These are phyloP conservation scores for Embiotoca jacksoni DNA, from an alignment of 2,113 vertebrate genomes.

Conservation along the genomic window DNA sequence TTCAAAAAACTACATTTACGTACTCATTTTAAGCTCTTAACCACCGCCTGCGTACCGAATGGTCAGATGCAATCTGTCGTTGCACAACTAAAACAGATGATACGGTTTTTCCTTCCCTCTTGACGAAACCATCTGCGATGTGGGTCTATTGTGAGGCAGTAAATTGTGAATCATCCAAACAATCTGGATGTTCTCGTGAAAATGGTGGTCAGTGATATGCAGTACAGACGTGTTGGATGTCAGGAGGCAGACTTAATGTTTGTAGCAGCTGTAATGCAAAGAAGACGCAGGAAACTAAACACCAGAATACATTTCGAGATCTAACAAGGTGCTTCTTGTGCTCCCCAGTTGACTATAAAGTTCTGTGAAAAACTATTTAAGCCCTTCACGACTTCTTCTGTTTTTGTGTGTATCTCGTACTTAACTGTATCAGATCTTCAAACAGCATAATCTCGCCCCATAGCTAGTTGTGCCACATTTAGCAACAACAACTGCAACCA, in stretches of 20 bases:
- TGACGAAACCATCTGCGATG: constrained; percentile 13
- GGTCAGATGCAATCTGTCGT: constrained; percentile 33
- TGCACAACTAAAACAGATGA: constrained; percentile 27
- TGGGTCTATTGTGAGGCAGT: constrained; percentile 14
- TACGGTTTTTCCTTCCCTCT: not conserved
- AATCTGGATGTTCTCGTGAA: constrained; percentile 7
- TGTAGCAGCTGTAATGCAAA: not conserved
- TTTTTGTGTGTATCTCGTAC: too few species aligned
- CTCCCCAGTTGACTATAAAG: too few species aligned
- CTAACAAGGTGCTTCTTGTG: too few species aligned
- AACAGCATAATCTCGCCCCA: too few species aligned
- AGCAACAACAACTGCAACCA: too few species aligned
- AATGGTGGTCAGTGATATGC: constrained; percentile 1
- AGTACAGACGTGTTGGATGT: not conserved
- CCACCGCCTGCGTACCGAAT: not conserved
- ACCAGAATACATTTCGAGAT: too few species aligned
- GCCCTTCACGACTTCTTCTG: too few species aligned
- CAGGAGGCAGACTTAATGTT: too few species aligned
- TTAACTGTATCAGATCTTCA: too few species aligned
- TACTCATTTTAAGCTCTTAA: constrained; percentile 32
- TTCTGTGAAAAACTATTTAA: too few species aligned
- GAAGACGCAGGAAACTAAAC: too few species aligned
- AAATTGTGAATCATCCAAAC: constrained; percentile 22
- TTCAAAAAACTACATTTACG: constrained; percentile 10
- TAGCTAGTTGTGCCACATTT: too few species aligned